A percentile compares a stretch with the other conserved stretches of the same genome.
Conservation (phyloP, 2,888 invertebrate species). For the Drosophila dives region DNA sequence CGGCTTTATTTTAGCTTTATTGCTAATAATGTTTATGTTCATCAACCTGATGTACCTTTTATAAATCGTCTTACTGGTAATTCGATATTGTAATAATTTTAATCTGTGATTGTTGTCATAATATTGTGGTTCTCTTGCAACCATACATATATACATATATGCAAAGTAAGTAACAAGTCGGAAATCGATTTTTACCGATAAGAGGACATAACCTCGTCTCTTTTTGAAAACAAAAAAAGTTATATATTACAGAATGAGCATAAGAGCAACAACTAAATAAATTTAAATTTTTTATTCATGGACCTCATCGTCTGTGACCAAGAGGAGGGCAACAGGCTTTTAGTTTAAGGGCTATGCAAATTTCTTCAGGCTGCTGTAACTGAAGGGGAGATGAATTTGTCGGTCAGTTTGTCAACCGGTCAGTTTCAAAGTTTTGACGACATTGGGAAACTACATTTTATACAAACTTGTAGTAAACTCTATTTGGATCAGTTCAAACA, state of each 20-base stretch:
- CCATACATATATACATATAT: background rate
- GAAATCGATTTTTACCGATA: background rate
- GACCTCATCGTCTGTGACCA: constrained; percentile 24
- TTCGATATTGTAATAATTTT: background rate
- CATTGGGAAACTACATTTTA: background rate
- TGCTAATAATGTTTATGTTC: background rate
- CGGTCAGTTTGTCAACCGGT: constrained; percentile 7
- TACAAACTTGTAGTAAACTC: constrained; percentile 6
- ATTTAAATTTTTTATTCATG: constrained; percentile 34
- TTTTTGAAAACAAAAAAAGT: background rate
- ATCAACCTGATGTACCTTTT: background rate
- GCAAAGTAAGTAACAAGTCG: background rate
- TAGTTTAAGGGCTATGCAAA: constrained; percentile 39
- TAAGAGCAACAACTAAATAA: background rate
- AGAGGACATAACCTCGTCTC: background rate
- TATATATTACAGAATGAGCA: background rate
- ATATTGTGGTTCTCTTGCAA: background rate
- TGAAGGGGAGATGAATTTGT: background rate
- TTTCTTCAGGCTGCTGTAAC: constrained; percentile 25
- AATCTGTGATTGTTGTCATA: background rate
- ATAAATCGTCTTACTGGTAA: background rate
- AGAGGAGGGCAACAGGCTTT: constrained; percentile 3
- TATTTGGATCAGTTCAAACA: constrained; percentile 39
- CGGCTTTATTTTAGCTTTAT: background rate
- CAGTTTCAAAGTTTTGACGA: constrained; percentile 47